Percentiles rank a stretch among this genome's conserved stretches.
These are phyloP conservation scores for Adelognathus sp. DNA, from an alignment of 2,888 invertebrate species.

Conservation along the genomic window DNA sequence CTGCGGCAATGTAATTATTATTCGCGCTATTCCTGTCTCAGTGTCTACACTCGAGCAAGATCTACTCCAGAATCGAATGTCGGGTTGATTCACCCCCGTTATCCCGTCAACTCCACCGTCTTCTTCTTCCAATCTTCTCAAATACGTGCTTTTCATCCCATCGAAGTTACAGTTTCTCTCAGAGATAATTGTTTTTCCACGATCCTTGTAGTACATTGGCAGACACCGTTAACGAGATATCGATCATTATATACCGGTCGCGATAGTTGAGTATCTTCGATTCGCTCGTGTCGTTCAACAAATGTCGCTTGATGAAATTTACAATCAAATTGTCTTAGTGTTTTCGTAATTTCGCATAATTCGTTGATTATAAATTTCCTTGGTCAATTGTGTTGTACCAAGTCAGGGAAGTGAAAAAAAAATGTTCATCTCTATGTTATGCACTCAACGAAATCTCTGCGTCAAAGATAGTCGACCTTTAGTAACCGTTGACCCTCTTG, in stretches of 20 bases:
- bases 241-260: not conserved
- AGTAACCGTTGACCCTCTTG: no score
- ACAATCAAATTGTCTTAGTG: not conserved
- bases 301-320: conserved; percentile 1
- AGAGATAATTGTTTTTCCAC: conserved; percentile 8
- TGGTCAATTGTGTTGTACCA: no score
- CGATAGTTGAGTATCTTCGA: not conserved
- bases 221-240: not conserved
- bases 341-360: not conserved
- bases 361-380: not conserved
- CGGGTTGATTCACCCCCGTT: conserved; percentile 21
- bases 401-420: no score
- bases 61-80: conserved; percentile 34
- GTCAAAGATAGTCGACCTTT: no score
- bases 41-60: not conserved
- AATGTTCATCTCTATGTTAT: no score
- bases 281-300: not conserved
- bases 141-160: conserved; percentile 4
- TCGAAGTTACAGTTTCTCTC: conserved; percentile 8
- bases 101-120: not conserved
- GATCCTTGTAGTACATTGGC: not conserved
- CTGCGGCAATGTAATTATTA: conserved; percentile 12
- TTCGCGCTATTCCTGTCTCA: conserved; percentile 1
- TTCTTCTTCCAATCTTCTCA: conserved; percentile 19
- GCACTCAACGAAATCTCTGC: no score